These are phyloP conservation scores for Dysdera silvatica DNA, from an alignment of 1,140 invertebrate species.

Conservation along the genomic window DNA sequence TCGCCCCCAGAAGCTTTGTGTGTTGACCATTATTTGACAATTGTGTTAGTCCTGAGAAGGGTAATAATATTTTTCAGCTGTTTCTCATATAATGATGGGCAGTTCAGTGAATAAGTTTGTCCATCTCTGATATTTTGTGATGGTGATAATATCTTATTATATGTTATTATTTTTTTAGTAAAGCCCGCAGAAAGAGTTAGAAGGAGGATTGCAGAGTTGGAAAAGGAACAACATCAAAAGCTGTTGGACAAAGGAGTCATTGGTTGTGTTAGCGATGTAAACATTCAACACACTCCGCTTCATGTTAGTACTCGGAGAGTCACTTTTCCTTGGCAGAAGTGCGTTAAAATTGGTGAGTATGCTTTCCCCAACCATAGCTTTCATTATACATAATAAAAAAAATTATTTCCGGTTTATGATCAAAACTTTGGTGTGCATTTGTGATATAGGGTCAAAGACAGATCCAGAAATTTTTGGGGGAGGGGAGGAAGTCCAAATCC, in stretches of 20 bases:
- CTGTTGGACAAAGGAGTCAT: conserved; percentile 58
- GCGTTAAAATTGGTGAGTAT: conserved; percentile 75
- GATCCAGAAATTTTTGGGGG: no score
- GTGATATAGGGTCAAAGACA: no score
- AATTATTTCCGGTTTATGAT: no score
- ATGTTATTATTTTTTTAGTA: not conserved
- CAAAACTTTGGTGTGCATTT: no score
- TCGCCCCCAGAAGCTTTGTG: no score
- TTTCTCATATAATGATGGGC: not conserved
- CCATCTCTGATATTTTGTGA: not conserved
- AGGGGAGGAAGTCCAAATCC: no score
- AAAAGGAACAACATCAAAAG: conserved; percentile 54
- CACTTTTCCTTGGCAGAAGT: conserved; percentile 83
- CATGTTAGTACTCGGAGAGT: conserved; percentile 59
- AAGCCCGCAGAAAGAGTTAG: conserved; percentile 40
- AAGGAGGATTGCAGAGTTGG: conserved; percentile 55
- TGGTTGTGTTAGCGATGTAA: conserved; percentile 53
- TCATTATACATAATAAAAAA: no score
- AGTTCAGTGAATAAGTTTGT: not conserved
- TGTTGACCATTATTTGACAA: no score
- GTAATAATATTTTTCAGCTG: not conserved
- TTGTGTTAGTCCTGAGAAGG: no score
- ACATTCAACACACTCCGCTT: conserved; percentile 47
- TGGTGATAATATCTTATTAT: no score
- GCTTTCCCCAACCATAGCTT: no score